Base-by-base conservation (phyloP, 2,888 invertebrate species). In the Heteropelma amictum region DNA sequence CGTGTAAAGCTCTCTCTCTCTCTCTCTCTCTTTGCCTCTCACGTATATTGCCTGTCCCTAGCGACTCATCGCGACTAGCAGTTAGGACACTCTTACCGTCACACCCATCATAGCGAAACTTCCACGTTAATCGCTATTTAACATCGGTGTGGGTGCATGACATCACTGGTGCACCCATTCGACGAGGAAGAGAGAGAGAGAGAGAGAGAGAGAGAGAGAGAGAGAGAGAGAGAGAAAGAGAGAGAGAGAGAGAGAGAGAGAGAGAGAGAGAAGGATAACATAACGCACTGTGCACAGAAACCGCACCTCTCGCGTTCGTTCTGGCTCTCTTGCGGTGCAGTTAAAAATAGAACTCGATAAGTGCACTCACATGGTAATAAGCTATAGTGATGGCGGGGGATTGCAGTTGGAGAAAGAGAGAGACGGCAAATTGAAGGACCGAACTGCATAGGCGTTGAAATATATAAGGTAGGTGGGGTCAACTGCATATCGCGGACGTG, bases 321-420 rank as follows among this genome's bases (percentile, higher is more conserved):
- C 60, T 70, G 54, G 60, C 61, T 33, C 49, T 68, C 45, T 42
- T 53, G 47, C 68, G 63, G 47, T 74, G 49, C 47, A 47, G 53
- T 65, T 74, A 70, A 65, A 74, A 74, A 74, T 74, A 70, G 70
- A 70, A 70, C 65, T 70, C 65, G 70, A 74, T 70, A 70, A 74
- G 65, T 74, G 54, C 61, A 45, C 45, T 70, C 74, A 58, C 74
- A 65, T 54, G 74, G 54, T 74, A 70, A 74, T 74, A 65, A 65
- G 64, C 65, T n/a, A n/a, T 21, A 53, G 65, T 53, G 65, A 64
- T 65, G 53, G 38, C n/a, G n/a, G n/a, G n/a, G n/a, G n/a, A n/a
- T n/a, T 64, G 65, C 74, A 60, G 70, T 64, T 33, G 21, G 35
- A 21, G 40, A 47, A 47, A 12, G 35, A 19, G 42, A 45, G 10